Conservation (phyloP, 2,113 vertebrate genomes). For the Colistium nudipinnis region DNA sequence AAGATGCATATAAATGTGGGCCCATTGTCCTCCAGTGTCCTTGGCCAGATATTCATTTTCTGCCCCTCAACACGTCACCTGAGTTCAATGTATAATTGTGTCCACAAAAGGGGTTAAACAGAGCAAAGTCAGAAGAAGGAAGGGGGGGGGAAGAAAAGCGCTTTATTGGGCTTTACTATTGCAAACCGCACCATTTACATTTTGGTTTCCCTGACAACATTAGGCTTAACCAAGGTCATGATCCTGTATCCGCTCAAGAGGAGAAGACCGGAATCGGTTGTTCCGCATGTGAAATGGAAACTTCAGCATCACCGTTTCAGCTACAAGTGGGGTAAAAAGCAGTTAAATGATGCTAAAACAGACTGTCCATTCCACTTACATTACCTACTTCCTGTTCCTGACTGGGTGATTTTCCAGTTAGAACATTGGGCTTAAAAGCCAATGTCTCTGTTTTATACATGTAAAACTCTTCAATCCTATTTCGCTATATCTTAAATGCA, state of each 20-base stretch:
- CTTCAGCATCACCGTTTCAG: not conserved
- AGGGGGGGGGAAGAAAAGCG: not conserved
- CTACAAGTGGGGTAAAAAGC: not conserved
- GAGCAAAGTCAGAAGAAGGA: not conserved
- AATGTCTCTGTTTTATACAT: too few relatives aligned
- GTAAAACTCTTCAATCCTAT: not conserved
- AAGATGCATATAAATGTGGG: not conserved
- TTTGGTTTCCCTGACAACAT: slow-evolving; percentile 72
- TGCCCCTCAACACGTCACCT: not conserved
- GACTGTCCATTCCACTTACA: not conserved
- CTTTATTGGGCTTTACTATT: slow-evolving; percentile 7
- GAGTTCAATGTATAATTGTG: not conserved
- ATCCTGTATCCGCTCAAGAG: slow-evolving; percentile 72
- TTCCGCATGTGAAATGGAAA: slow-evolving; percentile 48
- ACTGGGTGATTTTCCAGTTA: not conserved
- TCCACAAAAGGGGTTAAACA: slow-evolving; percentile 11
- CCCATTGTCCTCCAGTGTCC: not conserved
- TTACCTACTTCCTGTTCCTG: too few relatives aligned
- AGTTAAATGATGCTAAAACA: not conserved
- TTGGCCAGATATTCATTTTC: not conserved
- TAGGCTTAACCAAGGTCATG: slow-evolving; percentile 71
- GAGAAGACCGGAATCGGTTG: slow-evolving; percentile 23
- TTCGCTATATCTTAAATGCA: too few relatives aligned
- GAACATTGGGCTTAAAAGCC: too few relatives aligned
- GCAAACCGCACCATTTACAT: slow-evolving; percentile 45